Conservation (phyloP, 2,797 vertebrate genomes). For the Melanotaenia trifasciata region DNA sequence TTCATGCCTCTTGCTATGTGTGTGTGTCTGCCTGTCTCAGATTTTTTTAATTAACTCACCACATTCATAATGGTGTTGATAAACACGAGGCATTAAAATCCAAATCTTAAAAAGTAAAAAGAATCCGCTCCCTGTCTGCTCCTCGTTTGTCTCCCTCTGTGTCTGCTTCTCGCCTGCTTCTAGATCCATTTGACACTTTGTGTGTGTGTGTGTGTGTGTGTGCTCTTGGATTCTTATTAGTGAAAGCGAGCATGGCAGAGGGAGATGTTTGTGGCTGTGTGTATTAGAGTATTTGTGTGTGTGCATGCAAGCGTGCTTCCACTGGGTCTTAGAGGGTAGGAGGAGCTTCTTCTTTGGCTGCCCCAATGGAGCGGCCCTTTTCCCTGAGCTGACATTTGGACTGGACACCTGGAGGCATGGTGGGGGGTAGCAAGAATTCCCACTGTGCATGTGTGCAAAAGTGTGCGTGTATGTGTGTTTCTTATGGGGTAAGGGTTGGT, state of each 20-base stretch:
- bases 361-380: conserved; percentile 72
- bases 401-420: conserved; percentile 79
- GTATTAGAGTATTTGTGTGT: neutral
- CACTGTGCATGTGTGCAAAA: conserved; percentile 41
- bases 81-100: conserved; percentile 23
- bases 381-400: conserved; percentile 82
- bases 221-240: conserved; percentile 56
- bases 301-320: conserved; percentile 37
- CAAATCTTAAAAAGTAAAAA: neutral
- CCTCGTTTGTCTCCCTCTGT: neutral
- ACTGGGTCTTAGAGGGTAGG: conserved; percentile 34
- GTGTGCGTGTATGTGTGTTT: conserved; percentile 27
- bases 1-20: conserved; percentile 32
- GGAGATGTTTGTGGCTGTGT: conserved; percentile 24
- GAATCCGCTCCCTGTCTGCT: neutral
- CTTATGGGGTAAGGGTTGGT: conserved; percentile 37
- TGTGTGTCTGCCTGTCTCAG: conserved; percentile 26
- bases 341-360: conserved; percentile 61
- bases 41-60: conserved; percentile 31
- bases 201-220: conserved; percentile 20
- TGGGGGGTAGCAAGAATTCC: conserved; percentile 63
- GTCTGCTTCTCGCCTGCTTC: conserved; percentile 26
- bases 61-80: conserved; percentile 12
- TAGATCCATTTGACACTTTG: conserved; percentile 51
- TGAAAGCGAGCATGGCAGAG: conserved; percentile 34